Evolutionary conservation across 1,140 invertebrate species (phyloP), one percentile per base, ranked within the genome.

Genomic region (Bacillus rossius): DNA sequence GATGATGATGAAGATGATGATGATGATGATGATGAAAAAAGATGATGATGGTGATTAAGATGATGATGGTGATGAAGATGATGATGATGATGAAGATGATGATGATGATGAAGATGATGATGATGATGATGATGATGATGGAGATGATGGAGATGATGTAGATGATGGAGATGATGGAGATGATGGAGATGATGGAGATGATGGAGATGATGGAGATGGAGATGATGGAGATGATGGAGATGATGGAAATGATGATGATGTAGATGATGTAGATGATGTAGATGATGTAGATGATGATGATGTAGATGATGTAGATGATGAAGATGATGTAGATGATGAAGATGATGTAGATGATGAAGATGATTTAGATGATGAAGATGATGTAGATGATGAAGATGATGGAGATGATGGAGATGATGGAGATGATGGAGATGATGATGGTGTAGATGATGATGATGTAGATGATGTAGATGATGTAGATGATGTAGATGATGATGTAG

Each of bases 271-370:
- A 3, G 23, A 38, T 37, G 51, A 38, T 53, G 29, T 8, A 13
- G 23, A 53, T 38, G n/a, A 38, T 23, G 51, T 42, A 42, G 51
- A 23, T 23, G 49, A 5, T 51, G 49, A 16, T 26, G n/a, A 53
- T 38, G n/a, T 13, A 13, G 51, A 53, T 53, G 51, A 23, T 23
- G n/a, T 14, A 19, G n/a, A 53, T 26, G 51, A 38, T 54, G 51
- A 54, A 41, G 49, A 5, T 51, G 49, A 16, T 26, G n/a, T 14
- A 19, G n/a, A 53, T 26, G 50, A 14, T n/a, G 19, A 17, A 14
- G 4, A 17, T 29, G 2, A 26, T 17, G 22, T 5, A 7, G 22
- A 14, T 17, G 8, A 14, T 25, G 22, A n/a, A 14, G 17, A 17
- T 51, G 49, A 51, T 51, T 3, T 7, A 2, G 29, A 34, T 17